Evolutionary conservation across 92 coral and sea anemone genomes (phyloP).

Genomic region (Phymanthus crucifer): DNA sequence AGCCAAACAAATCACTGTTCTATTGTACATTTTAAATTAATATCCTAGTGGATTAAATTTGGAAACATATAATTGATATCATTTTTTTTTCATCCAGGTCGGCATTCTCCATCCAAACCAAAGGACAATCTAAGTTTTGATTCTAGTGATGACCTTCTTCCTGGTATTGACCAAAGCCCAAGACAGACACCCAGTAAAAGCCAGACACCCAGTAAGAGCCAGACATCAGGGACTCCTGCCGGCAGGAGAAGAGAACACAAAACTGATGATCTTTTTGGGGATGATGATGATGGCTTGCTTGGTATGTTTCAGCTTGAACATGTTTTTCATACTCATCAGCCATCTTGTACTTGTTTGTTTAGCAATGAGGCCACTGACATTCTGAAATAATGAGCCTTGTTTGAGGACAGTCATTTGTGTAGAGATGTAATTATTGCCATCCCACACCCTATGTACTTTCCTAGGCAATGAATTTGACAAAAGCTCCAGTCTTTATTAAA

Average conservation of each 20-base stretch:
- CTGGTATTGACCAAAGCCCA: conserved; percentile 76
- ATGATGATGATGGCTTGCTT: conserved; percentile 77
- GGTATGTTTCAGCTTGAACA: conserved; percentile 25
- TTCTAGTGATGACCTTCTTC: conserved; percentile 78
- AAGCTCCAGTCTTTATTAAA: too few species aligned
- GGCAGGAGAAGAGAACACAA: conserved; percentile 27
- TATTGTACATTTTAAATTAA: too few species aligned
- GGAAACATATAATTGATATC: background rate
- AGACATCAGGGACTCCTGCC: conserved; percentile 25
- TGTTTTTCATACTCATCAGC: background rate
- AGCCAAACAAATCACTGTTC: too few species aligned
- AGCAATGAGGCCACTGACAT: too few species aligned
- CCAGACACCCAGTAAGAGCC: conserved; percentile 3
- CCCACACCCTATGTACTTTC: too few species aligned
- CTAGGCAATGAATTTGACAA: too few species aligned
- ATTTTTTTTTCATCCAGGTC: background rate
- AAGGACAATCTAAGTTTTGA: conserved; percentile 84
- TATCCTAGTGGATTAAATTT: too few species aligned
- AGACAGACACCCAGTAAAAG: conserved; percentile 30
- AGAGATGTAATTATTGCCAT: too few species aligned
- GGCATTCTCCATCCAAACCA: conserved; percentile 34
- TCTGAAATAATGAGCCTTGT: too few species aligned
- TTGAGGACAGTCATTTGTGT: too few species aligned
- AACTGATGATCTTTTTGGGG: conserved; percentile 79
- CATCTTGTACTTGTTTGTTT: too few species aligned